phyloP scores from a whole-genome alignment of 2,113 vertebrate species.

The Heterocephalus glaber region DNA sequence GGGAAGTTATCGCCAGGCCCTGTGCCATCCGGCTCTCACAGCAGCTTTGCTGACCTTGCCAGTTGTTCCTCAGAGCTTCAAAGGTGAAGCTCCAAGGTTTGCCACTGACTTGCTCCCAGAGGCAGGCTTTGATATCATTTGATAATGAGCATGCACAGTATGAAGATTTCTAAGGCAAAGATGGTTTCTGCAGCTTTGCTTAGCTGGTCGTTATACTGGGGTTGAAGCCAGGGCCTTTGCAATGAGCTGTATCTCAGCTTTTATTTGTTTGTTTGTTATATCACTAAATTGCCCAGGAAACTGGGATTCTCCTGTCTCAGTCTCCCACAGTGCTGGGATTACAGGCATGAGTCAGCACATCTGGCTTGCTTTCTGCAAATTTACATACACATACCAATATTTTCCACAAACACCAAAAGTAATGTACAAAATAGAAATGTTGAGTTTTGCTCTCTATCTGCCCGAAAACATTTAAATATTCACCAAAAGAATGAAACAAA shows the following conservation, averaged over 20 bases:
- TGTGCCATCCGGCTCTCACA: background rate
- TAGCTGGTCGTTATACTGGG: background rate
- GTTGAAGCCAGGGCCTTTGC: background rate
- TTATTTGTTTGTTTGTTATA: background rate
- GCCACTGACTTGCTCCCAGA: background rate
- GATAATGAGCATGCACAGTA: background rate
- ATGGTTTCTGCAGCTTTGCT: background rate
- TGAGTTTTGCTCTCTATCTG: background rate
- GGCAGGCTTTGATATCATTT: background rate
- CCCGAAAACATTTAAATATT: background rate
- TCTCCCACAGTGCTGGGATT: no score
- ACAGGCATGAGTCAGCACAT: background rate
- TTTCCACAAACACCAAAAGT: background rate
- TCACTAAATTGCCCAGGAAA: background rate
- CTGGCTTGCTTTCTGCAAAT: background rate
- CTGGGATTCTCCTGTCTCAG: background rate
- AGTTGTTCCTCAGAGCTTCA: background rate
- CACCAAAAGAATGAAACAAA: background rate
- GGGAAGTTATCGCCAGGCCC: accelerated
- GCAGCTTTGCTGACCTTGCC: background rate
- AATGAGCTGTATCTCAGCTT: background rate
- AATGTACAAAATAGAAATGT: background rate
- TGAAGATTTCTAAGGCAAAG: background rate
- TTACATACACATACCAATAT: background rate
- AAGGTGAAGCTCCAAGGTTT: background rate